Evolutionary conservation across 35 echinoderm and acorn worm genomes (phyloP), one percentile per base, ranked within the genome.

Genomic region (Acanthaster planci): DNA sequence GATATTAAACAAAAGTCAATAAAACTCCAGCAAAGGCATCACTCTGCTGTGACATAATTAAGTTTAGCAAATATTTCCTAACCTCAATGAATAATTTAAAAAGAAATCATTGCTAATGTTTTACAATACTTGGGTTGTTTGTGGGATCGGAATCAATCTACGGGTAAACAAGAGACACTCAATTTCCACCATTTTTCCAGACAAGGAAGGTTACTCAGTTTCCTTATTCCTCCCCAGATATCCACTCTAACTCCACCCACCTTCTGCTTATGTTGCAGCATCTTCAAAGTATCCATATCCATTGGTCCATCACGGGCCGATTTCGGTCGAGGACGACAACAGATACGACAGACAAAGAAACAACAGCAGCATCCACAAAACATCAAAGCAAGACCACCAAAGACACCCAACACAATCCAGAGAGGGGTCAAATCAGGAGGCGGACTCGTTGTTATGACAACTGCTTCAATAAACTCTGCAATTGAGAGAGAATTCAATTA

Each of bases 221-320:
- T 12, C 42, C 42, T 4, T 47, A 47, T 6, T 47, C 42, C 4
- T 12, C 42, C 42, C 42, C 42, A 47, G 4, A 47, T 47, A 47
- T 6, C 12, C 12, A 4, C 42, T 72, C 2, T 31, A 30, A 14
- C 34, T 72, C 37, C 35, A 57, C 81, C 35, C 1, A 89, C 87
- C 77, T 89, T 89, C 52, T 80, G 52, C 31, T 89, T 76, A 68
- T 83, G 47, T 30, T 89, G 80, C 7, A 83, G 44, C 79, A 83
- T 84, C 80, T 84, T 89, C 17, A 89, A 82, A 6, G 87, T 89
- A 72, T 89, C 87, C 15, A 80, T 80, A 59, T 89, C 87, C 87
- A 89, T 89, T 0, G 87, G 80, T 9, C 87, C 87, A 29, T 89
- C 87, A 18, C 29, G 52, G 38, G 81, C 52, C 72, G 78, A 35